Evolutionary conservation across 2,113 vertebrate species (phyloP).

Genomic region (Carlito syrichta): DNA sequence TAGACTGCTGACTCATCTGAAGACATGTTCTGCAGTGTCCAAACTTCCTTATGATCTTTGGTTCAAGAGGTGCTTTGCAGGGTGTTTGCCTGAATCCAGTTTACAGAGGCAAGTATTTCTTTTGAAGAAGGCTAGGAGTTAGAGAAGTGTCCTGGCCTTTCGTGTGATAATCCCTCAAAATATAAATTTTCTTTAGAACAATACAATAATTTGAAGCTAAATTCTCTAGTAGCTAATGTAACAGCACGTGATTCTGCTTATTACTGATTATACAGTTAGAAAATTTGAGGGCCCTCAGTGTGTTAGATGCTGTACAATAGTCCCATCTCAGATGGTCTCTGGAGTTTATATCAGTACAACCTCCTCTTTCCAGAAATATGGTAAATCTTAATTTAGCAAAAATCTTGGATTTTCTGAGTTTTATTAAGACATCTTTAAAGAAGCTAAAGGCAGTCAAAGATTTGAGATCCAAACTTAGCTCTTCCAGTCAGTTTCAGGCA

Average conservation of each 20-base stretch:
- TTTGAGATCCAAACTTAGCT: neutral
- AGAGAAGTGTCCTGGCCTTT: neutral
- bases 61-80: slow-evolving; percentile 95
- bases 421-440: neutral
- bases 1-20: slow-evolving; percentile 90
- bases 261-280: neutral
- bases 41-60: slow-evolving; percentile 92
- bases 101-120: slow-evolving; percentile 90
- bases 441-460: neutral
- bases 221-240: neutral
- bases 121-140: neutral
- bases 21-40: slow-evolving; percentile 82
- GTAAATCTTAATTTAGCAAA: neutral
- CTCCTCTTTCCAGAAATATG: neutral
- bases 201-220: neutral
- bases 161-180: neutral
- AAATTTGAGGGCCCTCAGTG: neutral
- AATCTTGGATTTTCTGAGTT: neutral
- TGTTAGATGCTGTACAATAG: neutral
- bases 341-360: neutral
- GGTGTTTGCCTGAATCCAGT: slow-evolving; percentile 95
- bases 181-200: neutral
- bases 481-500: neutral
- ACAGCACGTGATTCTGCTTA: neutral
- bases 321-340: neutral